These are phyloP conservation scores for Hipposideros armiger DNA, from an alignment of 2,113 vertebrate species.

Conservation along the genomic window DNA sequence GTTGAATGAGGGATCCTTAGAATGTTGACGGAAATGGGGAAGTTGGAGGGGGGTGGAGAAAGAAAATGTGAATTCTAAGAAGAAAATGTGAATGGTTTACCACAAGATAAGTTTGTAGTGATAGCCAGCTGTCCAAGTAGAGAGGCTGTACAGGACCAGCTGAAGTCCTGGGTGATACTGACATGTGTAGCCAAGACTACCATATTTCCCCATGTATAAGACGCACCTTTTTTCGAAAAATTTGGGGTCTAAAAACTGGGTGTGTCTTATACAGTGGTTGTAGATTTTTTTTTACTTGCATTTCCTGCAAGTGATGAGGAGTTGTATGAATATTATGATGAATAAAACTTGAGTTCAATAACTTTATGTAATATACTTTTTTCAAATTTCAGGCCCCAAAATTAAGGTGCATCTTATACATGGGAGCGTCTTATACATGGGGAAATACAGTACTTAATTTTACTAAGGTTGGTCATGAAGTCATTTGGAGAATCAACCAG, in stretches of 20 bases:
- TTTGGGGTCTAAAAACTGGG: too few species aligned
- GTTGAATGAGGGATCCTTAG: neutral
- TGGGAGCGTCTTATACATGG: too few species aligned
- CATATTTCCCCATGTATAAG: too few species aligned
- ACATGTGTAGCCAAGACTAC: slow-evolving; percentile 27
- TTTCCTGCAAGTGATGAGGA: too few species aligned
- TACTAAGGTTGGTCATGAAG: neutral
- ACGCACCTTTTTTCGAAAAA: too few species aligned
- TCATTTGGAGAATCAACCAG: neutral
- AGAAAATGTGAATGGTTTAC: neutral
- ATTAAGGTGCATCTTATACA: too few species aligned
- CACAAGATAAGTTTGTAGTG: neutral
- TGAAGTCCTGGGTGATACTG: neutral
- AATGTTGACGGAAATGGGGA: neutral
- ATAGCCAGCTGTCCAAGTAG: neutral
- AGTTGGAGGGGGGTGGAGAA: neutral
- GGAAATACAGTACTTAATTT: neutral
- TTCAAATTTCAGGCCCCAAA: too few species aligned
- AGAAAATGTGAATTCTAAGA: neutral
- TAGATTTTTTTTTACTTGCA: too few species aligned
- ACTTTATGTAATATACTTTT: too few species aligned
- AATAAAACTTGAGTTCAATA: too few species aligned
- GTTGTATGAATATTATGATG: too few species aligned
- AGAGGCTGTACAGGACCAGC: neutral
- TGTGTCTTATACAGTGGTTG: too few species aligned